Evolutionary conservation across 2,113 vertebrate genomes (phyloP).

Genomic region (Sarotherodon lohbergeri): DNA sequence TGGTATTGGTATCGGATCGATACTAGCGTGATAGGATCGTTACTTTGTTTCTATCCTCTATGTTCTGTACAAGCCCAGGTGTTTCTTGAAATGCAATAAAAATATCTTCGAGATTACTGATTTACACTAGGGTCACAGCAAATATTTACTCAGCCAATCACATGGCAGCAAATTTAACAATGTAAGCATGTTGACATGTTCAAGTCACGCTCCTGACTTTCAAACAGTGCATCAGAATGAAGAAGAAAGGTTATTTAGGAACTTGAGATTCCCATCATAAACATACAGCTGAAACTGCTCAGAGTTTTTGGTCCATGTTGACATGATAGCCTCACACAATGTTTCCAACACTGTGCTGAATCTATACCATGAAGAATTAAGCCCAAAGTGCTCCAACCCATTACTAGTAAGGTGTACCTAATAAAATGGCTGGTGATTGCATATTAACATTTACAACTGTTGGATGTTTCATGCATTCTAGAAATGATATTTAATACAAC

Average conservation of each 20-base stretch:
- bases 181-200: neutral
- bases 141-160: neutral
- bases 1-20: neutral
- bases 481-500: neutral
- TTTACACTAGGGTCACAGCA: neutral
- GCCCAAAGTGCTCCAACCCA: neutral
- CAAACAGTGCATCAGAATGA: neutral
- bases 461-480: neutral
- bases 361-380: neutral
- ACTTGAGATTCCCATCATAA: neutral
- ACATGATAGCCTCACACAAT: neutral
- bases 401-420: neutral
- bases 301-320: neutral
- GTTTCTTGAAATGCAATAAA: neutral
- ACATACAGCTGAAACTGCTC: neutral
- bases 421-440: neutral
- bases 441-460: neutral
- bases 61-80: neutral
- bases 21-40: neutral
- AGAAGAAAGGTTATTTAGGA: neutral
- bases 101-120: neutral
- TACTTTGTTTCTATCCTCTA: neutral
- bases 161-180: neutral
- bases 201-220: rapidly evolving
- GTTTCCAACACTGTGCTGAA: neutral